Base-by-base conservation (phyloP, 2,797 vertebrate species). In the Heterohyrax brucei region DNA sequence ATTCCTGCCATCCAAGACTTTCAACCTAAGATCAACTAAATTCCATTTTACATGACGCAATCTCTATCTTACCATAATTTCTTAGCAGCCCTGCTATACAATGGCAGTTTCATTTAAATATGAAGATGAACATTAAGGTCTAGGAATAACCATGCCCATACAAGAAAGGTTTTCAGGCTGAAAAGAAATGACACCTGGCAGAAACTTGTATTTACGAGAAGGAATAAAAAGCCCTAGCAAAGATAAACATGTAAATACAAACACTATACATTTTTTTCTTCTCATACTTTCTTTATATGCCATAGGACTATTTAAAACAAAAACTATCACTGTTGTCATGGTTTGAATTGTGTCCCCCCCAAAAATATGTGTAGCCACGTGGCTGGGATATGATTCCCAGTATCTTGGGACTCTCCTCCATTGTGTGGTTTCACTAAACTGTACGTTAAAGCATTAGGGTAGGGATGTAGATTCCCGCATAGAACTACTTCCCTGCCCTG, bases 11-110 rank as follows among this genome's bases (percentile, higher is more conserved):
- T 10, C 5, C 33, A 82, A 72, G 62, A 89, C 75, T 78, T 90
- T 48, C 53, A 89, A 61, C 30, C 59, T 80, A 89, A 80, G 21
- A 85, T 46, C 26, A 84, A 48, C 18, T 89, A 14, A 93, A 94
- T 21, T 68, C 22, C 48, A 87, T 59, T 84, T 80, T 22, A 62
- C 9, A 28, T 80, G 44, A 75, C 24, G 30, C 14, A 84, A 0
- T 75, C 46, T 78, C 76, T 72, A 64, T 30, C 26, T 24, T 46
- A 73, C 30, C 50, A 5, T 21, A 77, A 91, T 0, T 77, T 87
- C 64, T 78, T 59, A 85, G 44, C 18, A 59, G 26, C 30, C 22
- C 48, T 75, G 64, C 26, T 48, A 84, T 84, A 68, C 1, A 78
- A 10, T 10, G 21, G 53, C 24, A 88, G 33, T 78, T 86, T 82